phyloP scores from a whole-genome alignment of 2,113 vertebrate genomes.

The Pelmatolapia mariae region DNA sequence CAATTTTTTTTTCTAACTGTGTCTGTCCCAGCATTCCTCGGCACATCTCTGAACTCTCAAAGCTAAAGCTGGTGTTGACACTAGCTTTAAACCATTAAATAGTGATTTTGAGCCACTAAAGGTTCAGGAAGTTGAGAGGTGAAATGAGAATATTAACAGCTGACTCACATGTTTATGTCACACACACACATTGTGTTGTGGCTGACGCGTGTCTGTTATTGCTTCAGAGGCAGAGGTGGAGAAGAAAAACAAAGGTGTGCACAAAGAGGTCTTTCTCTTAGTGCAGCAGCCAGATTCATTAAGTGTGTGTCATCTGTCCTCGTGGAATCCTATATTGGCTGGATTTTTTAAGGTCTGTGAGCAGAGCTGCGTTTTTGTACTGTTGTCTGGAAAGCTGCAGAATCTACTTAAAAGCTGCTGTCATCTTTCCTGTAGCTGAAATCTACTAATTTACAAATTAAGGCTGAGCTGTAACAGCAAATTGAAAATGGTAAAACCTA shows the following conservation, averaged over 20 bases:
- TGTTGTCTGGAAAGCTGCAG: neutral
- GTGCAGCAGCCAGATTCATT: neutral
- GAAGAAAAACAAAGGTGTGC: neutral
- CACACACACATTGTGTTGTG: neutral
- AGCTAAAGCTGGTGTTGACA: neutral
- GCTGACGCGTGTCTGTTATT: neutral
- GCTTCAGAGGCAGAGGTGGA: neutral
- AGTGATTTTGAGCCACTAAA: neutral
- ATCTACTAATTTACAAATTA: neutral
- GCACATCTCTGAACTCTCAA: neutral
- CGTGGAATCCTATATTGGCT: neutral
- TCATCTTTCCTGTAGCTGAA: neutral
- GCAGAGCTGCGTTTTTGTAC: neutral
- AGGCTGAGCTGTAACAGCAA: neutral
- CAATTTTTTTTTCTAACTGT: neutral
- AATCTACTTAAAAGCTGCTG: neutral
- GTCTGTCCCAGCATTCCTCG: neutral
- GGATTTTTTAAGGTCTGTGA: neutral
- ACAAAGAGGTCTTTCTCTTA: slow-evolving; percentile 32
- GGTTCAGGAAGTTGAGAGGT: neutral
- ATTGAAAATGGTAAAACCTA: neutral
- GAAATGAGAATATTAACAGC: neutral
- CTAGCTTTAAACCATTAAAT: neutral
- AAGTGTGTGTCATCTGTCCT: slow-evolving; percentile 3
- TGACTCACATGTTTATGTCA: neutral